phyloP scores from a whole-genome alignment of 2,113 vertebrate genomes.

The Silurus glanis region DNA sequence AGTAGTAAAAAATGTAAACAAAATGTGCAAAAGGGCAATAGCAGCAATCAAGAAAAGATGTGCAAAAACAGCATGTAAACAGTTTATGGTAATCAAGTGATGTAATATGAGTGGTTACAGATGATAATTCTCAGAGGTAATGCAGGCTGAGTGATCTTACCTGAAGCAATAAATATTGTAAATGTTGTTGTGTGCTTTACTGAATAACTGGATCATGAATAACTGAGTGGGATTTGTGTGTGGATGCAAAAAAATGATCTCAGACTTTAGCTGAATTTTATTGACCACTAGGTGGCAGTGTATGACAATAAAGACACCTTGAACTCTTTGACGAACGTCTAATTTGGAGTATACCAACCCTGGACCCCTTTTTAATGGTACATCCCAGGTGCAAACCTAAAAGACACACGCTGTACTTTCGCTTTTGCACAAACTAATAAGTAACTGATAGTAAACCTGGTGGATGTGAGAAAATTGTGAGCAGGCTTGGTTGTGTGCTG shows the following conservation, averaged over 20 bases:
- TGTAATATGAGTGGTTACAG: not conserved
- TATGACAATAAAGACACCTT: not conserved
- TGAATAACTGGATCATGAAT: not conserved
- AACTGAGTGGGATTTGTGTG: not conserved
- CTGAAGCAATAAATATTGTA: too few relatives aligned
- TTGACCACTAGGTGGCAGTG: conserved; percentile 28
- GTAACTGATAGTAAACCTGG: not conserved
- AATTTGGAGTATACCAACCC: not conserved
- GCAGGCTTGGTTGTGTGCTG: not conserved
- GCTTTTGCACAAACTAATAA: not conserved
- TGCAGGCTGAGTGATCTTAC: too few relatives aligned
- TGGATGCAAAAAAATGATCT: not conserved
- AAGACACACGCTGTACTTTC: not conserved
- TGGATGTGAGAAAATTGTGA: not conserved
- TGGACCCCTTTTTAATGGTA: conserved; percentile 40
- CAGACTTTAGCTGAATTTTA: too few relatives aligned
- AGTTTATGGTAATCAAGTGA: too few relatives aligned
- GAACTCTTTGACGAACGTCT: not conserved
- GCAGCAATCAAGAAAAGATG: too few relatives aligned
- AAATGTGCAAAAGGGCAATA: too few relatives aligned
- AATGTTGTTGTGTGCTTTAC: too few relatives aligned
- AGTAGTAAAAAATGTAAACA: too few relatives aligned
- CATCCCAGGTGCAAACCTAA: not conserved
- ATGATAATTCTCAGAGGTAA: too few relatives aligned
- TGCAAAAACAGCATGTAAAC: too few relatives aligned